Conservation (phyloP, 2,888 invertebrate species). For the Heteromyza rotundicornis region DNA sequence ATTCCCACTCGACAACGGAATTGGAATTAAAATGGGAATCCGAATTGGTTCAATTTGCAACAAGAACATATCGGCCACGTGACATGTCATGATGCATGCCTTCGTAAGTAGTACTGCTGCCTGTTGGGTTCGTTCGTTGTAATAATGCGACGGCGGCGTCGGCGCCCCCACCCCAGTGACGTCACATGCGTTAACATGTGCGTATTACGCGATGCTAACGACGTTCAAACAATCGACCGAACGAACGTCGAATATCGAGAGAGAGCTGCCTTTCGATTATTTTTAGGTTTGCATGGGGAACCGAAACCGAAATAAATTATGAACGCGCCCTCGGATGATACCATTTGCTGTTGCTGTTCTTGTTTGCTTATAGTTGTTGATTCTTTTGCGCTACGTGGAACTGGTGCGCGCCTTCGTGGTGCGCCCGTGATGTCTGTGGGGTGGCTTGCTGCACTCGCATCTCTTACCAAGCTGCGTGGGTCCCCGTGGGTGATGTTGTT, state of each 20-base stretch:
- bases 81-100: slow-evolving; percentile 22
- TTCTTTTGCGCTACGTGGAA: neutral
- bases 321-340: neutral
- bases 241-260: no score
- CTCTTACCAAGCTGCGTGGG: no score
- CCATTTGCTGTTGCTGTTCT: neutral
- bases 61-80: slow-evolving; percentile 22
- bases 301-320: no score
- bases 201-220: slow-evolving; percentile 30
- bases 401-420: neutral
- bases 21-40: neutral
- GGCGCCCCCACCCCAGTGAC: slow-evolving; percentile 30
- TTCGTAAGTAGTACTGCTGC: slow-evolving; percentile 4
- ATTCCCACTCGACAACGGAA: neutral
- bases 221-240: slow-evolving; percentile 4
- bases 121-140: slow-evolving; percentile 1
- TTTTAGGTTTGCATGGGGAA: no score
- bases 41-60: neutral
- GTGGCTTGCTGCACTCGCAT: no score
- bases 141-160: neutral
- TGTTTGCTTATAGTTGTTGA: neutral
- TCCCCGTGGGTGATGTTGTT: no score
- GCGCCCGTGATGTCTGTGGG: no score
- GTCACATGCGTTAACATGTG: slow-evolving; percentile 49
- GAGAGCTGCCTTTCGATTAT: no score